Evolutionary conservation across 30 jellyfish, hydroid and myxozoan genomes (phyloP).

Genomic region (Chrysaora quinquecirrha): DNA sequence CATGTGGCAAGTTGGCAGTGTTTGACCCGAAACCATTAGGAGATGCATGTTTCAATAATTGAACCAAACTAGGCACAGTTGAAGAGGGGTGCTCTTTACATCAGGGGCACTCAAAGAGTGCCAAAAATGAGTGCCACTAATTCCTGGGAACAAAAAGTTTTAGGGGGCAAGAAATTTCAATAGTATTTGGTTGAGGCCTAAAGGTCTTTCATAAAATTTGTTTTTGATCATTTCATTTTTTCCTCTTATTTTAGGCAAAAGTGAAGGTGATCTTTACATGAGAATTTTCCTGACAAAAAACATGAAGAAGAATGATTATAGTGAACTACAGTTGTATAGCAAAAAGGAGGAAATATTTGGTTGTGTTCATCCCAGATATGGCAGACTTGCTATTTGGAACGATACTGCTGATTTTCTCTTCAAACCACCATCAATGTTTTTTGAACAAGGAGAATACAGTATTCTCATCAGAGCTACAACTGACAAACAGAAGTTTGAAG

Average conservation of each 20-base stretch:
- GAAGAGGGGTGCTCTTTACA: no score
- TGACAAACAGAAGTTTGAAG: conserved; percentile 24
- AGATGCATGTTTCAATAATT: no score
- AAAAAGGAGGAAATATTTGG: conserved; percentile 61
- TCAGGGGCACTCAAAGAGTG: no score
- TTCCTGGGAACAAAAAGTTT: no score
- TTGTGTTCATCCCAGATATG: conserved; percentile 59
- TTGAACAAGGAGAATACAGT: conserved; percentile 63
- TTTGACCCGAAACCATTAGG: no score
- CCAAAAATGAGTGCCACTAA: no score
- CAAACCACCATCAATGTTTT: conserved; percentile 79
- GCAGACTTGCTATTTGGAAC: conserved; percentile 67
- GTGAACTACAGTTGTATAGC: conserved; percentile 61
- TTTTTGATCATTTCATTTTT: not conserved
- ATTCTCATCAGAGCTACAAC: conserved; percentile 57
- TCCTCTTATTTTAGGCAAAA: not conserved
- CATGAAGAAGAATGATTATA: conserved; percentile 71
- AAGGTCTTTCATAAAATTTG: not conserved
- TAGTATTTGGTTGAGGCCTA: not conserved
- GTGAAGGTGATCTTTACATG: conserved; percentile 54
- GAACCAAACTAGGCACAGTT: no score
- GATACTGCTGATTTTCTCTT: conserved; percentile 52
- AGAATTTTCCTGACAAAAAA: conserved; percentile 58
- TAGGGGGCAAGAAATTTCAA: not conserved
- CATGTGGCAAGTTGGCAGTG: no score